phyloP scores from a whole-genome alignment of 2,888 invertebrate genomes.

The Melanargia galathea region DNA sequence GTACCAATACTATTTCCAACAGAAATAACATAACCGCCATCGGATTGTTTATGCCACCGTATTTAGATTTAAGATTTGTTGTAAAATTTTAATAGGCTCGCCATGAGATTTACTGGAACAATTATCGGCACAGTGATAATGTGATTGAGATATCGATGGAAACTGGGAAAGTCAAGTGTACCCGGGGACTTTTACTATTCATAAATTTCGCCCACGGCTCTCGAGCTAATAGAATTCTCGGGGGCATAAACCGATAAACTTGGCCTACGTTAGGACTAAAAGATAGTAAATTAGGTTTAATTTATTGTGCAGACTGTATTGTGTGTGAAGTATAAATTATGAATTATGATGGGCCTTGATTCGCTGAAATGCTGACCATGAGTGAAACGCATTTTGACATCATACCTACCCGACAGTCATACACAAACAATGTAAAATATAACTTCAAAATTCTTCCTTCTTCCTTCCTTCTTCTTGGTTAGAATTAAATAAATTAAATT shows the following conservation, averaged over 20 bases:
- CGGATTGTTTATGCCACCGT: conserved; percentile 51
- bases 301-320: not conserved
- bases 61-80: conserved; percentile 53
- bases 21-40: conserved; percentile 60
- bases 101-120: conserved; percentile 26
- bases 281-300: not conserved
- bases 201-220: conserved; percentile 9
- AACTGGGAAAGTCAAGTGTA: conserved; percentile 37
- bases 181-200: conserved; percentile 8
- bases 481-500: no score
- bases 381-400: no score
- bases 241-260: not conserved
- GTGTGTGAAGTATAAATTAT: no score
- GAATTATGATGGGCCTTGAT: no score
- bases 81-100: conserved; percentile 50
- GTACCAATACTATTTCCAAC: conserved; percentile 54
- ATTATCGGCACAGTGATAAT: conserved; percentile 33
- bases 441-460: no score
- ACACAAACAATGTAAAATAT: no score
- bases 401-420: no score
- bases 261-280: not conserved
- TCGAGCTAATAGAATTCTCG: conserved; percentile 2
- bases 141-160: conserved; percentile 36
- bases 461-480: no score
- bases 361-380: no score